Evolutionary conservation across 1,140 invertebrate species (phyloP).

Genomic region (Neodiprion pinetum): DNA sequence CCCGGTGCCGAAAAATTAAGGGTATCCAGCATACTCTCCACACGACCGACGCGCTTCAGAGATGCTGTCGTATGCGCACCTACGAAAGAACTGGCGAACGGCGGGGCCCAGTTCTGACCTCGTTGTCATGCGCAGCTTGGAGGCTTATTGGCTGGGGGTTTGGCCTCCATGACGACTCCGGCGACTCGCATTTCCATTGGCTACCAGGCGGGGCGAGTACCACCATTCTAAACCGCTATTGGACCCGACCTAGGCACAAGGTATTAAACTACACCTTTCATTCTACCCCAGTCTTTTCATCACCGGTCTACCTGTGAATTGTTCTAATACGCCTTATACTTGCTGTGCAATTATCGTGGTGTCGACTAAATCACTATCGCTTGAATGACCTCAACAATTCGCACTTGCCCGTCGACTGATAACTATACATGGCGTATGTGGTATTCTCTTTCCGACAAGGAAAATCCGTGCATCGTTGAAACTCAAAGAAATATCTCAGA

Average conservation of each 20-base stretch:
- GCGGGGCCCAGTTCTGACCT: constrained; percentile 27
- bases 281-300: constrained; percentile 30
- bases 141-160: constrained; percentile 38
- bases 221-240: constrained; percentile 37
- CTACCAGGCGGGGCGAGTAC: constrained; percentile 37
- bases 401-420: no score
- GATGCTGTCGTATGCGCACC: constrained; percentile 49
- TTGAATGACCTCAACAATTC: no score
- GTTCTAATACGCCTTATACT: no score
- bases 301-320: no score
- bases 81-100: constrained; percentile 47
- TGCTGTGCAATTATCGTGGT: no score
- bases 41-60: constrained; percentile 17
- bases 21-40: neutral
- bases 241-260: constrained; percentile 18
- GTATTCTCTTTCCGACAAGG: no score
- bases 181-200: constrained; percentile 35
- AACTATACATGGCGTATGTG: no score
- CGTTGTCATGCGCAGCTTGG: constrained; percentile 39
- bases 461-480: no score
- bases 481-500: no score
- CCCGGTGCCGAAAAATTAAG: neutral
- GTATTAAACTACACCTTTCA: constrained; percentile 36
- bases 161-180: constrained; percentile 29
- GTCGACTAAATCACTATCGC: no score